phyloP scores from a whole-genome alignment of 1,140 invertebrate genomes.

The Melanaphis sacchari region DNA sequence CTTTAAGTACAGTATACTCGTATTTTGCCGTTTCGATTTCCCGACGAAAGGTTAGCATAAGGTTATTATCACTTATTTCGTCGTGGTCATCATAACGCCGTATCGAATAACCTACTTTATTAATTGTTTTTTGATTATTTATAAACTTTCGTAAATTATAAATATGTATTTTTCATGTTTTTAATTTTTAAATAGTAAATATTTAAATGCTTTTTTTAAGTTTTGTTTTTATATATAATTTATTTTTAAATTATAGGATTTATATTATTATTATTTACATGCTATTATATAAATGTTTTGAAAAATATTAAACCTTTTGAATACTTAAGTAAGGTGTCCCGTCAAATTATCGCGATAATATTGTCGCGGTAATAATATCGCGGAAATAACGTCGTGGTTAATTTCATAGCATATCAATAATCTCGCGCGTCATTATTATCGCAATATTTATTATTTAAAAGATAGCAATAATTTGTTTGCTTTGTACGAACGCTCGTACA shows the following conservation, averaged over 20 bases:
- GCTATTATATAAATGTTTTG: neutral
- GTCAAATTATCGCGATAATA: too few relatives aligned
- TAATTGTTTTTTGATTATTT: neutral
- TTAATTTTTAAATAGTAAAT: neutral
- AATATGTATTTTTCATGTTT: neutral
- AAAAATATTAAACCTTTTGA: neutral
- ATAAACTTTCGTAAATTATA: too few relatives aligned
- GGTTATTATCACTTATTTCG: neutral
- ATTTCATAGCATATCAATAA: too few relatives aligned
- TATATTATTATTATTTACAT: neutral
- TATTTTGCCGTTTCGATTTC: neutral
- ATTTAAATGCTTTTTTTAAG: too few relatives aligned
- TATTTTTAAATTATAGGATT: neutral
- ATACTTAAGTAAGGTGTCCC: too few relatives aligned
- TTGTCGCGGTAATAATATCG: too few relatives aligned
- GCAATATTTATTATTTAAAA: too few relatives aligned
- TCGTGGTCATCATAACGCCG: neutral
- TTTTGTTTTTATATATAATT: neutral
- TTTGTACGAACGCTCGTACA: too few relatives aligned
- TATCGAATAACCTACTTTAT: constrained; percentile 9
- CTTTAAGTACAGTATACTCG: neutral
- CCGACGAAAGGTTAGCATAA: neutral
- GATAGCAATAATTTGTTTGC: too few relatives aligned
- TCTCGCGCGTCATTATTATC: too few relatives aligned
- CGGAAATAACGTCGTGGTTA: too few relatives aligned